Base-by-base conservation (phyloP, 2,113 vertebrate species). In the Pseudonaja textilis region DNA sequence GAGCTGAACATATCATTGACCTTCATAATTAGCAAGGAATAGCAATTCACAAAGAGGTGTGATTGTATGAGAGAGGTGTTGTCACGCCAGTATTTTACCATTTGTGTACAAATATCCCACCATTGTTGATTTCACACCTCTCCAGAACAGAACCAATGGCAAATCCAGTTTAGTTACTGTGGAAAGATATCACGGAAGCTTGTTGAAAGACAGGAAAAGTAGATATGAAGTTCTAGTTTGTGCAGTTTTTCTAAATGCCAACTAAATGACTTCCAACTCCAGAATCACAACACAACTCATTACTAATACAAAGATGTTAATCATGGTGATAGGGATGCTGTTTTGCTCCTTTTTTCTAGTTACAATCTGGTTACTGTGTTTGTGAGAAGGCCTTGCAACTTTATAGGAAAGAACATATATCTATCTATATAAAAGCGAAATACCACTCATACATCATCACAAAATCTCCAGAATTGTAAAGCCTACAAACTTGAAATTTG, bases 1-100 rank as follows among this genome's bases (percentile, higher is more conserved):
- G 29, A 59, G 54, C 54, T 11, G 47, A 85, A 50, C 69, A 50
- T 25, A 57, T 18, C 29, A 29, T 22, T 59, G 26, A 47, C 42
- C 47, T 42, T 89, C 22, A 89, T 85, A 92, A 92, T 89, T 85
- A 89, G 64, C 29, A 54, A 88, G 57, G 25, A 87, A 23, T 22
- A 89, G 18, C 16, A 81, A 50, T 56, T 3, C 22, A 57, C 39
- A n/a, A 92, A 92, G 61, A 55, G 61, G 91, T 81, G 64, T 57
- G 5, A 87, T 57, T 18, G 4, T 26, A 86, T 47, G 3, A 12
- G 14, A 22, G 39, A 74, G 25, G 61, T 88, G n/a, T 55, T 74
- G 87, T 89, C 47, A 55, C 9, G 56, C 34, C n/a, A n/a, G 22
- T 6, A 45, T 92, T 92, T 92, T 89, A 47, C 39, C 47, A 85